Evolutionary conservation across 2,888 invertebrate species (phyloP), one percentile per base, ranked within the genome.

Genomic region (Craniophora ligustri): DNA sequence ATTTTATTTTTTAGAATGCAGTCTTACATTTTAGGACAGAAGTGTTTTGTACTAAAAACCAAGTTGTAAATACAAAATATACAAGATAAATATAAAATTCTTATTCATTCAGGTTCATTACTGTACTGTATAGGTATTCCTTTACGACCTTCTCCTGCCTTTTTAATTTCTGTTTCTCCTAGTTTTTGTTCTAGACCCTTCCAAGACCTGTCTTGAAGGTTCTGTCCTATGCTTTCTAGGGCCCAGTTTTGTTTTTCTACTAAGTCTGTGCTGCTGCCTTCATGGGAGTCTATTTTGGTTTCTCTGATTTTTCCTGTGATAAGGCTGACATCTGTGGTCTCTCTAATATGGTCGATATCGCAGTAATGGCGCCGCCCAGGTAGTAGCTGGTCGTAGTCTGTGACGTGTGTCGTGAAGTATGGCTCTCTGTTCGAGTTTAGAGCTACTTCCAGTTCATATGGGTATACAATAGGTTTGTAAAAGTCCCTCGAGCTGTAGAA

Each of bases 391-490:
- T 96, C 95, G 77, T 97, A 98, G 81, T 98, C 96, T 35, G 96
- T 95, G 21, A 96, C 92, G 83, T 96, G 96, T 3, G 94, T 92
- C 38, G 88, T 95, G 83, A 93, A 96, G 55, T 87, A 91, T 1
- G 94, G 93, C 28, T 94, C 94, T 57, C 92, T 80, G 50, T 88
- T 89, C 2, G 87, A 84, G 84, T 97, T 97, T 13, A 97, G 87
- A 3, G 97, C 97, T 49, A 96, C 94, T 91, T 99, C 99, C 15
- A 99, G 94, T 89, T 99, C 99, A 86, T 96, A 98, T 0, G 98
- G 97, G 15, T 98, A 98, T 0, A 98, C 96, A 41, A 99, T 95
- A 0, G 99, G 98, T 81, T 96, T 97, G 78, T 97, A 97, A 85
- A 97, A 98, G 48, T 99, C 98, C 72, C 96, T 95, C 40, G 95